Evolutionary conservation across 1,140 invertebrate species (phyloP).

Genomic region (Euborellia annulipes): DNA sequence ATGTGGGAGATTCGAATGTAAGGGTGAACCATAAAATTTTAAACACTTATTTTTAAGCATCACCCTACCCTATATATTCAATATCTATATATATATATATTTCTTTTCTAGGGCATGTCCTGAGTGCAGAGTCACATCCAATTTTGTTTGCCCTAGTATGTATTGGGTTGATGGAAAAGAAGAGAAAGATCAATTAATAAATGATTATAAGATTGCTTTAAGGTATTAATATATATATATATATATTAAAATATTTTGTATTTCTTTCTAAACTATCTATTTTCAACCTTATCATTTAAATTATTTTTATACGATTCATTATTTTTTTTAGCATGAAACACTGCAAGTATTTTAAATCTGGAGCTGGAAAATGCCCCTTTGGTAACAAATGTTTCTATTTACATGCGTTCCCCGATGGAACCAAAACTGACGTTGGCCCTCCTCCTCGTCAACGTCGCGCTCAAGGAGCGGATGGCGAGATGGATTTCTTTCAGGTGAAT

Average conservation of each 20-base stretch:
- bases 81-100: no score
- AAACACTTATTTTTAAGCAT: no score
- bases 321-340: slow-evolving; percentile 62
- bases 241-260: no score
- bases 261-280: no score
- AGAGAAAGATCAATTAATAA: slow-evolving; percentile 71
- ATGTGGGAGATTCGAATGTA: no score
- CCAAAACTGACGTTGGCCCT: slow-evolving; percentile 52
- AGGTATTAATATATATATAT: no score
- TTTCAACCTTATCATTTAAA: no score
- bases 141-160: slow-evolving; percentile 76
- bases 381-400: slow-evolving; percentile 85
- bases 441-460: slow-evolving; percentile 41
- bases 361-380: slow-evolving; percentile 72
- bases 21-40: no score
- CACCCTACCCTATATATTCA: no score
- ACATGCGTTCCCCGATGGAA: slow-evolving; percentile 67
- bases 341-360: slow-evolving; percentile 78
- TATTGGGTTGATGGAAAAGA: slow-evolving; percentile 77
- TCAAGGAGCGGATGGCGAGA: slow-evolving; percentile 37
- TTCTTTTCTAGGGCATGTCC: slow-evolving; percentile 80
- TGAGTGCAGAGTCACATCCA: slow-evolving; percentile 64
- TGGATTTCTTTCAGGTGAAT: slow-evolving; percentile 42
- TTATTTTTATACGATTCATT: no score
- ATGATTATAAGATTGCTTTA: slow-evolving; percentile 60